Conservation (phyloP, 2,888 invertebrate genomes). For the Stegophylla sp. region DNA sequence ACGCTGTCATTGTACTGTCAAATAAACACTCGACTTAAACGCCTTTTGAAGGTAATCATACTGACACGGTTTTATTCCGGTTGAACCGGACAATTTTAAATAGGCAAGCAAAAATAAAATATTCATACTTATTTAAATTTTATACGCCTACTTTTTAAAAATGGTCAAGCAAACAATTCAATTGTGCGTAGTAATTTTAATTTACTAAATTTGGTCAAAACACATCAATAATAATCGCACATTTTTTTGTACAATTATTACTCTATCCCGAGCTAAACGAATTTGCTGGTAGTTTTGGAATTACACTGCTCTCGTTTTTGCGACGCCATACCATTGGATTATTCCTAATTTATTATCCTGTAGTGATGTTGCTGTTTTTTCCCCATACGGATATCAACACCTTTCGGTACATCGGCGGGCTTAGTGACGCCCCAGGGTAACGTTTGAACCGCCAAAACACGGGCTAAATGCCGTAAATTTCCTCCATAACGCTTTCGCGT, state of each 20-base stretch:
- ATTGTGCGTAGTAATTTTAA: too few species aligned
- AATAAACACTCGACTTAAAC: too few species aligned
- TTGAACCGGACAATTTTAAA: background rate
- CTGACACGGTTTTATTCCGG: too few species aligned
- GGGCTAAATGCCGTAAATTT: constrained; percentile 57
- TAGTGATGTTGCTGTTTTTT: constrained; percentile 43
- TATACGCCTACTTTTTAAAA: background rate
- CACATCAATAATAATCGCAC: background rate
- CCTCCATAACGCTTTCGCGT: constrained; percentile 33
- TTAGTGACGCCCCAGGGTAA: constrained; percentile 56
- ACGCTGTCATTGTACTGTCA: too few species aligned
- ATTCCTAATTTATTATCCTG: constrained; percentile 43
- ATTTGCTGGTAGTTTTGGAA: background rate
- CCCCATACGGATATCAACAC: constrained; percentile 45
- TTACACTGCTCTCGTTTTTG: constrained; percentile 4
- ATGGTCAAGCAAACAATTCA: too few species aligned
- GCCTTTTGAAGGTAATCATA: too few species aligned
- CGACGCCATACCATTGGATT: constrained; percentile 4
- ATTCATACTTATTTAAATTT: background rate
- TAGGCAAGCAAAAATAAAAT: background rate
- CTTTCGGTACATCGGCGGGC: constrained; percentile 41
- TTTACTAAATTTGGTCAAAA: background rate
- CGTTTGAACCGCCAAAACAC: constrained; percentile 56
- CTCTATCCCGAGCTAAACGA: background rate
- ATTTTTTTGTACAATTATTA: background rate